Evolutionary conservation across 2,797 vertebrate species (phyloP), one percentile per base, ranked within the genome.

Genomic region (Tenualosa thibaudeaui): DNA sequence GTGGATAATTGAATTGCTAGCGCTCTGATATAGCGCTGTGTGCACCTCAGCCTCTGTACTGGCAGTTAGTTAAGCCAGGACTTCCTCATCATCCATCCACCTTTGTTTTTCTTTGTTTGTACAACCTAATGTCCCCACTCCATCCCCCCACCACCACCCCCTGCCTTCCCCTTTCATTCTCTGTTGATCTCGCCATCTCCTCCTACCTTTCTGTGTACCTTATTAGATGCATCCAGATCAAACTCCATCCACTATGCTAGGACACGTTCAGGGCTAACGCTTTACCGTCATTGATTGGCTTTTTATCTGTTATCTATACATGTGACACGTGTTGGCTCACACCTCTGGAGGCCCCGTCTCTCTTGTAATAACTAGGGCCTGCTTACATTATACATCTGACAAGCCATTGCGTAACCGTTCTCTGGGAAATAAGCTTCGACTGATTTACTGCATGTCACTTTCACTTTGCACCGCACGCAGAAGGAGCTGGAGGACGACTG

Each of bases 51-150:
- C 71, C 71, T 60, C 0, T 82, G 17, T 53, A 0, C 56, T 8
- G 24, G 50, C 58, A 40, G 12, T 60, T 37, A 81, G 50, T 85
- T 88, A 82, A 82, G 81, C 54, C 54, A 82, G 78, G 40, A 81
- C 24, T 51, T 68, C 24, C 81, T 51, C 24, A 81, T 68, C 51
- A 46, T 82, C 37, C 81, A 81, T 26, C 58, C 10, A 7, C 13
- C 51, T 88, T 87, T 78, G 40, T 78, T 78, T 78, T 78, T 43
- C 19, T 6, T 37, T 37, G 40, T 71, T 56, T 86, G 83, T 81
- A 81, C 15, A 0, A 60, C 82, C 87, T n/a, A 87, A 88, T 91
- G 89, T 89, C 75, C 81, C 54, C 75, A 17, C 43, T 75, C 8
- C 17, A 81, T 86, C 84, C 90, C 26, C 6, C 31, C 62, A 17